Evolutionary conservation across 2,113 vertebrate genomes (phyloP).

Genomic region (Phasianus colchicus): DNA sequence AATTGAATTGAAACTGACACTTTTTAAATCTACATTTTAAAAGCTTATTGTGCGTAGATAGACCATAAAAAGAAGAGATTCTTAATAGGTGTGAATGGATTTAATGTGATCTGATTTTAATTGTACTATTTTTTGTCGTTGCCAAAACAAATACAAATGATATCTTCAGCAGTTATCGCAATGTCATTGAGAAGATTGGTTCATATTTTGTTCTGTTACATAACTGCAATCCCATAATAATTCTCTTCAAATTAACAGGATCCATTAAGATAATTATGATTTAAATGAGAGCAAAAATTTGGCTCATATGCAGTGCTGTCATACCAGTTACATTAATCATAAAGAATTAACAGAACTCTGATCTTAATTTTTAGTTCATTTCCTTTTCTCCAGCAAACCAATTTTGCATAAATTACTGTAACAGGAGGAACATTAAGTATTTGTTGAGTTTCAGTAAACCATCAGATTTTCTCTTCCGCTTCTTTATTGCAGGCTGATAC

Average conservation of each 20-base stretch:
- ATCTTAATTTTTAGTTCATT: not conserved
- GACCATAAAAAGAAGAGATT: not conserved
- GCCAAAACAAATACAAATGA: not conserved
- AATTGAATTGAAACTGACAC: not conserved
- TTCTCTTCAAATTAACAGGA: not conserved
- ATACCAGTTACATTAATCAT: not conserved
- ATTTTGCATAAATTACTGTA: not conserved
- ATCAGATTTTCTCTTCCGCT: not conserved
- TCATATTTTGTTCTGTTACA: not conserved
- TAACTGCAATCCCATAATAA: not conserved
- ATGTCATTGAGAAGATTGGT: not conserved
- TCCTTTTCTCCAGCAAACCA: not conserved
- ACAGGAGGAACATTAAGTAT: not conserved
- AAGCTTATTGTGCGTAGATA: not conserved
- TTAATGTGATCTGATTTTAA: not conserved
- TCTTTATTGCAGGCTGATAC: not conserved
- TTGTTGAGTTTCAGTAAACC: not conserved
- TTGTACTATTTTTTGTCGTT: rapidly evolving
- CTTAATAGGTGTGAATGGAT: not conserved
- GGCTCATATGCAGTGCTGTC: not conserved
- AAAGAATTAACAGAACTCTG: not conserved
- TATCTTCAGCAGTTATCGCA: not conserved
- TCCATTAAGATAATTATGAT: not conserved
- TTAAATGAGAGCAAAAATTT: not conserved
- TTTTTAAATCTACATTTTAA: not conserved